Base-by-base conservation (phyloP, 2,888 invertebrate species). In the Scaptomyza caliginosa region DNA sequence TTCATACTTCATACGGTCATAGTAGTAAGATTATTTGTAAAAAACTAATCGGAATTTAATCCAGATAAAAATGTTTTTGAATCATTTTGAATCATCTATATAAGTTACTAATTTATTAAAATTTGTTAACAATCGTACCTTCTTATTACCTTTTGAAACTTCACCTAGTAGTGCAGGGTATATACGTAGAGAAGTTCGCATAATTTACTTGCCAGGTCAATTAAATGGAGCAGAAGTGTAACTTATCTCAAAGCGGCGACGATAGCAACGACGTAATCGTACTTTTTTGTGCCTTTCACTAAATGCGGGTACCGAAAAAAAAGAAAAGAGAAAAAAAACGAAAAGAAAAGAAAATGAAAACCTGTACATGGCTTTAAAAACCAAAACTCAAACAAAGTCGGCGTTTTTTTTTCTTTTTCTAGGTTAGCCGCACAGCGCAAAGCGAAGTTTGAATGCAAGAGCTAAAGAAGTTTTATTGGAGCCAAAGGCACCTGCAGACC, bases 191-290 rank as follows among this genome's bases (percentile, higher is more conserved):
- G 77, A 86, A 84, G 70, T 87, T 86, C 67, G 88, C 89, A 88
- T 87, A 89, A 87, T 87, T 88, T 83, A 86, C 77, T 84, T 79
- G 79, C 73, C 74, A 70, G 81, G 68, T 77, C 78, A 82, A 82
- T 81, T 83, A 88, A 86, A 78, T 83, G 78, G 88, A 86, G 88
- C 88, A 84, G 81, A 87, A 87, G 86, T 87, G 86, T 79, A 83
- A 81, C 86, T 88, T 89, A 87, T 89, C 88, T 83, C 69, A 56
- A 66, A 72, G 66, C 78, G 66, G 42, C 66, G 67, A 74, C 69
- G 59, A 73, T 54, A 51, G 60, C 72, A 39, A 60, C 79, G 83
- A 67, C 86, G 69, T 64, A 78, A 73, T 72, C 67, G 63, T 62
- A 71, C 36, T 75, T 65, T 65, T 76, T 58, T 64, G 40, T 67